Percentiles rank a stretch among this genome's conserved stretches.
Evolutionary conservation across 1,140 invertebrate genomes (phyloP).

Genomic region (Musca domestica): DNA sequence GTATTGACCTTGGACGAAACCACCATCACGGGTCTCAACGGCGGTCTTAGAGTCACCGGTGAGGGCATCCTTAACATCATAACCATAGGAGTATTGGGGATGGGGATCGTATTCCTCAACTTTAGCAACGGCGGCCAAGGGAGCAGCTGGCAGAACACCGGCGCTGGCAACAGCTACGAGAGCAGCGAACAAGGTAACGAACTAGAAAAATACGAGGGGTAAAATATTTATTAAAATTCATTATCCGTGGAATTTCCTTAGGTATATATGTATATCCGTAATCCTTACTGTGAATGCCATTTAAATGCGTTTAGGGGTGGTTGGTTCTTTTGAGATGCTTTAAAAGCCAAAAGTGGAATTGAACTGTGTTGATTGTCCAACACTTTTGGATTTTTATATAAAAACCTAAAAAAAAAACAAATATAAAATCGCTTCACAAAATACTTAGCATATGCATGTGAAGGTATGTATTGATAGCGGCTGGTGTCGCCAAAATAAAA

Average conservation of each 20-base stretch:
- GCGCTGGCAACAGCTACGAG: conserved; percentile 49
- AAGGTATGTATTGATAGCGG: background rate
- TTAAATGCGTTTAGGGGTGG: conserved; percentile 26
- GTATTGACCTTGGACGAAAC: conserved; percentile 54
- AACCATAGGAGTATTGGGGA: conserved; percentile 67
- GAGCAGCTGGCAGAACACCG: conserved; percentile 35
- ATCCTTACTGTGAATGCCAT: conserved; percentile 53
- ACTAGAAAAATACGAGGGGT: conserved; percentile 33
- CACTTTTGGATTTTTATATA: conserved; percentile 47
- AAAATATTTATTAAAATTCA: background rate
- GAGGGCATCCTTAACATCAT: conserved; percentile 66
- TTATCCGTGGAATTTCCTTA: conserved; percentile 26
- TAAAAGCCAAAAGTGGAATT: conserved; percentile 51
- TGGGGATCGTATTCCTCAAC: conserved; percentile 57
- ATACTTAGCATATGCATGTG: background rate
- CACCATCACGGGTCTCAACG: conserved; percentile 54
- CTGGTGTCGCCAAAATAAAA: too few species aligned
- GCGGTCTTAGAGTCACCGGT: conserved; percentile 54
- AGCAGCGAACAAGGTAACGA: conserved; percentile 47
- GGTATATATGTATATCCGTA: background rate
- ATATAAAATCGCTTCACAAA: background rate
- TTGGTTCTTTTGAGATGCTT: conserved; percentile 37
- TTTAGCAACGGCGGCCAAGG: conserved; percentile 32
- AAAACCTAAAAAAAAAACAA: too few species aligned
- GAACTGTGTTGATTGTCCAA: conserved; percentile 47